Evolutionary conservation across 2,797 vertebrate species (phyloP), one percentile per base, ranked within the genome.

Genomic region (Phaenicophaeus curvirostris): DNA sequence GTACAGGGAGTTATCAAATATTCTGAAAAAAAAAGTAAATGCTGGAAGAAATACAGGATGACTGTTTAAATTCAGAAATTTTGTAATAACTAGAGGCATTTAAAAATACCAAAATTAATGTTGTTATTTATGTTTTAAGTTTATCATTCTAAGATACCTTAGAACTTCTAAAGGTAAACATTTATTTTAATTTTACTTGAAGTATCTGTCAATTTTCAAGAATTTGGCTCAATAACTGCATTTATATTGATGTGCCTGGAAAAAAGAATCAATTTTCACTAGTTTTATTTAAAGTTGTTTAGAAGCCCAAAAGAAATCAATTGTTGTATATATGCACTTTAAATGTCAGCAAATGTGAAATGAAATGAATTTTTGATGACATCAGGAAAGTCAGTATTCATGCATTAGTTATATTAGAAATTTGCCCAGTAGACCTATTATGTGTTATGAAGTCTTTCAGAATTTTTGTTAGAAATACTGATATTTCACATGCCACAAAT

Each of bases 281-380:
- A 46, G 53, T 76, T 88, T 82, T 90, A 87, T 90, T 86, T 85
- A 82, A 91, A 94, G 50, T 73, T 92, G 44, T 53, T 89, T 61
- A 85, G 50, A 85, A 87, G 54, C 33, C 76, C n/a, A 15, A 57
- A 76, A 94, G 5, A 89, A 96, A 96, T 92, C 68, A 77, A 74
- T 85, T 83, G 39, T 50, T 87, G 21, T 79, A 35, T 85, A 62
- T 66, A 62, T 58, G 23, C 42, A 76, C 53, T 91, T 79, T 85
- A 94, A 94, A 96, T 91, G 66, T 83, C 89, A 96, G 31, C 27
- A 94, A 83, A 90, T 81, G 33, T 79, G 33, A 85, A 92, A 87
- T 39, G 31, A 82, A 95, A 78, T 21, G 8, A 87, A 71, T 83
- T 91, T 86, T 85, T 91, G 11, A 75, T 95, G 41, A 83, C 13